phyloP scores from a whole-genome alignment of 1,140 invertebrate species.

The Cotesia glomerata region DNA sequence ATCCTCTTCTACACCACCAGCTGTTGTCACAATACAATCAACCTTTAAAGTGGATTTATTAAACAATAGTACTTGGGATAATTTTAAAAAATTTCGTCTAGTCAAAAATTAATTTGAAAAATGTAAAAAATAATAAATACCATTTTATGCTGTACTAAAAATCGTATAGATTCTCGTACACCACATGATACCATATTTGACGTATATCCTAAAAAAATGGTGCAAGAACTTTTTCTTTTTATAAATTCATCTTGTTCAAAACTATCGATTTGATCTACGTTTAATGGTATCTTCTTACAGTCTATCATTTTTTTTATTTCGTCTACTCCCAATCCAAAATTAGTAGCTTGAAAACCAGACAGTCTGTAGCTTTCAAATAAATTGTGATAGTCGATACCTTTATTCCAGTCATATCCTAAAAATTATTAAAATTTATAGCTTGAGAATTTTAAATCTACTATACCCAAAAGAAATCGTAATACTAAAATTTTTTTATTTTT shows the following conservation, averaged over 20 bases:
- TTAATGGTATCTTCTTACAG: constrained; percentile 70
- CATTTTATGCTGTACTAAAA: constrained; percentile 88
- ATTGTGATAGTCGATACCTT: constrained; percentile 86
- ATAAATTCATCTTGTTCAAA: constrained; percentile 83
- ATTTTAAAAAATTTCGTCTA: no score
- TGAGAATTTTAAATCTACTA: no score
- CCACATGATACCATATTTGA: constrained; percentile 98
- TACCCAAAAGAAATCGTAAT: no score
- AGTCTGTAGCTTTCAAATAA: constrained; percentile 81
- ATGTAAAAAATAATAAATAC: constrained; percentile 51
- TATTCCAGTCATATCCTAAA: constrained; percentile 89
- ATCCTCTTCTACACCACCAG: constrained; percentile 98
- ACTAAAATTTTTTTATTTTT: no score
- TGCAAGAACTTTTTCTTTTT: constrained; percentile 81
- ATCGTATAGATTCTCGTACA: constrained; percentile 88
- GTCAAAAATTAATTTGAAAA: constrained; percentile 15
- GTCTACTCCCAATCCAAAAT: constrained; percentile 87
- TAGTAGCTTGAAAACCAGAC: constrained; percentile 96
- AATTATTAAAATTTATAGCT: constrained; percentile 5
- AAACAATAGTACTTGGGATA: not conserved
- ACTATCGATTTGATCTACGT: constrained; percentile 69
- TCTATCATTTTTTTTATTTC: constrained; percentile 94
- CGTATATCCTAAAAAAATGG: constrained; percentile 97
- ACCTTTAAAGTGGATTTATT: constrained; percentile 65
- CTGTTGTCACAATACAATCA: constrained; percentile 97